Evolutionary conservation across 2,888 invertebrate species (phyloP), one percentile per base, ranked within the genome.

Genomic region (Drosophila robusta): DNA sequence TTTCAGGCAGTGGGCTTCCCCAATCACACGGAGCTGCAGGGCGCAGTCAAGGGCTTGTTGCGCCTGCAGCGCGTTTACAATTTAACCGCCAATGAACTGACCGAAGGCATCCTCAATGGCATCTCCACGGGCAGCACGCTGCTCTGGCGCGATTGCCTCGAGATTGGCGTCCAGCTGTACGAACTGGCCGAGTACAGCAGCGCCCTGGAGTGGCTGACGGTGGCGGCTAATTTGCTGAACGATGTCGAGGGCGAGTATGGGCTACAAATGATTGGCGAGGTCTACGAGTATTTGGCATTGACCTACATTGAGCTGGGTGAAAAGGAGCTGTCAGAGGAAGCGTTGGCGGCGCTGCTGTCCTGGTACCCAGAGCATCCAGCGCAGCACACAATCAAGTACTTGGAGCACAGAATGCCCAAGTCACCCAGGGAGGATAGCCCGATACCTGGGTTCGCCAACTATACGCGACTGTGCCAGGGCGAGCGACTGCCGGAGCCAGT

Each of bases 31-130:
- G 99, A 99, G 91, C 93, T 99, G 65, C 95, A 95, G 75, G 99
- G 99, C 0, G 98, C 98, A 7, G 98, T 98, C 2, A 95, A 95
- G 38, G 98, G 98, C 1, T 93, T 99, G 49, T 96, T 97, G 62
- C 94, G 99, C 42, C 94, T 99, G 1, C 98, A 99, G 91, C 96
- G 96, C 80, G 98, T 98, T 0, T 99, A 99, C 91, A 95, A 95
- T 75, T 93, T 99, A 34, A 95, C 97, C 55, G 96, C 97, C 0
- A 93, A 94, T 0, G 95, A 96, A 14, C 94, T 99, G 75, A 96
- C 97, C 3, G 93, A 95, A 52, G 98, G 99, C 2, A 94, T 95
- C 79, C 93, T 98, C 44, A 95, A 96, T 78, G 97, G 96, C 0
- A 93, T 95, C 1, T 94, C 94, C 78, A 96, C 96, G 90, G 96